Conservation (phyloP, 1,140 invertebrate species). For the Platorchestia sp. region DNA sequence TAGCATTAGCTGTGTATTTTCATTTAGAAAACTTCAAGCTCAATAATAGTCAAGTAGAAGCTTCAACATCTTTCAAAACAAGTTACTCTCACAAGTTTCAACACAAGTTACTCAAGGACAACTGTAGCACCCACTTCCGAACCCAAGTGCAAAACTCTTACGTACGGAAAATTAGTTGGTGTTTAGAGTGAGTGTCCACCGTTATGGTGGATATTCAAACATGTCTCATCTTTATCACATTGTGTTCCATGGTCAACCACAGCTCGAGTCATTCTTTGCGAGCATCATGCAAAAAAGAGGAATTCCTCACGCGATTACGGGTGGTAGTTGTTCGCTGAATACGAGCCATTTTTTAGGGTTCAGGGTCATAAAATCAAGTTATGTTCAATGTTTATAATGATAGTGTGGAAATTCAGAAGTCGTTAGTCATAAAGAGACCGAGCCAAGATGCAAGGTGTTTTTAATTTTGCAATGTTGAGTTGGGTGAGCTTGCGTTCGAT, state of each 20-base stretch:
- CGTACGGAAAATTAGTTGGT: not conserved
- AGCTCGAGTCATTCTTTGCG: not conserved
- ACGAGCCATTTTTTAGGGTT: not conserved
- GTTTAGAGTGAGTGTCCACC: not conserved
- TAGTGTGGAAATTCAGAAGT: not conserved
- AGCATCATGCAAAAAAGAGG: not conserved
- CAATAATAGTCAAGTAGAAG: not conserved
- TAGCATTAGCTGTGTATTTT: not conserved
- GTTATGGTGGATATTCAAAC: no score
- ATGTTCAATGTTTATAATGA: not conserved
- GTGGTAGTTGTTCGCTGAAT: not conserved
- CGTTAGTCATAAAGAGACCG: not conserved
- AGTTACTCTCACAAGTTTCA: not conserved
- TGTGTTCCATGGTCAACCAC: not conserved
- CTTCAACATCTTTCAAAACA: not conserved
- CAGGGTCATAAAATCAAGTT: not conserved
- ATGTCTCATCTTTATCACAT: not conserved
- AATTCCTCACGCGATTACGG: not conserved
- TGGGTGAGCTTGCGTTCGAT: no score
- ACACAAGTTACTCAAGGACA: not conserved
- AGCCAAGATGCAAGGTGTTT: not conserved
- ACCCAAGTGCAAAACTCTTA: not conserved
- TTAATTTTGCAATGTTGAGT: not conserved
- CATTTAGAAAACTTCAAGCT: not conserved
- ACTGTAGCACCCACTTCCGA: not conserved